Base-by-base conservation (phyloP, 2,888 invertebrate species). In the Loripinus fragilis region DNA sequence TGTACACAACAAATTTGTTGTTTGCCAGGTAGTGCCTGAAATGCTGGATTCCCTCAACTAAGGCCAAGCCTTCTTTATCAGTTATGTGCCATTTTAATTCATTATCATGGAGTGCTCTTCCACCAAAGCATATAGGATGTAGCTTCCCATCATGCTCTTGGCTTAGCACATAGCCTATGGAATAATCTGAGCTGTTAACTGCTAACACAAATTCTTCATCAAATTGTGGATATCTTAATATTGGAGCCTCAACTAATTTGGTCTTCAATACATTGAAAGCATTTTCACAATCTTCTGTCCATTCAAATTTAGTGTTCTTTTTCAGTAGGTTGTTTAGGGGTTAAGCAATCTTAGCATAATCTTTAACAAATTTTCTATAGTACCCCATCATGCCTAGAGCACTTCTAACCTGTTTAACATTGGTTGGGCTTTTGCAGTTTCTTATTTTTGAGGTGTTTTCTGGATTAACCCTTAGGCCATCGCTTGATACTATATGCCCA, bases 401-500 rank as follows among this genome's bases (percentile, higher is more conserved):
- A 68, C 74, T 73, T 48, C 78, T 71, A 12, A 77, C 60, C 45
- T 83, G 75, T 28, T 74, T 67, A 0, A 48, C 52, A 64, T 50
- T 78, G 41, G n/a, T 74, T 20, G 74, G 50, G 25, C 71, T 69
- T 48, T 68, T 70, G 28, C 71, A 64, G 35, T 77, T 74, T 28
- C 65, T 35, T 8, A 86, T 80, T 23, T 79, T 74, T 2, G 71
- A 71, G 23, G 78, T 78, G 71, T 85, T 87, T 20, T 50, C 70
- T 8, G 81, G 76, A 25, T 84, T 78, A 0, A 76, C 83, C 48
- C 78, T 55, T 7, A 86, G 75, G 8, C 86, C 85, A 12, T 81
- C 60, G 70, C 81, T 83, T 2, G 81, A 78, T 17, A 87, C 66
- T 30, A 86, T 71, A 55, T 85, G 84, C 0, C 87, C 87, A 23